Evolutionary conservation across 2,888 invertebrate genomes (phyloP).

Genomic region (Melanargia galathea): DNA sequence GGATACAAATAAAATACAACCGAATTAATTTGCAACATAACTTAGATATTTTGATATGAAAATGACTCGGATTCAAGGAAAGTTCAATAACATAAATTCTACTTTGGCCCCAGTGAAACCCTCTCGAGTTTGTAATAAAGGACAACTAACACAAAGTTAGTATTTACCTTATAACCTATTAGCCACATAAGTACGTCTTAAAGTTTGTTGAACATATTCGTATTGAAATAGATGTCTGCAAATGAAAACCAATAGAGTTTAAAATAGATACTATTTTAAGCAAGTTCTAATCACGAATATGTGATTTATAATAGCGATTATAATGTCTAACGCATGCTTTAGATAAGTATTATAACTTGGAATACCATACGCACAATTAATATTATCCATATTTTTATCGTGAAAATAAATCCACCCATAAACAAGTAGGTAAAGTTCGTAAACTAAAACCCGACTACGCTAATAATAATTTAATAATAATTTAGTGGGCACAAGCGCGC

Average conservation of each 20-base stretch:
- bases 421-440: too few species aligned
- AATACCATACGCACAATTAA: too few species aligned
- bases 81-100: slow-evolving; percentile 2
- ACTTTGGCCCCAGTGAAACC: neutral
- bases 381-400: too few species aligned
- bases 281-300: too few species aligned
- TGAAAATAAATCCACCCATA: too few species aligned
- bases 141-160: slow-evolving; percentile 11
- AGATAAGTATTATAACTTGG: too few species aligned
- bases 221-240: neutral
- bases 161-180: slow-evolving; percentile 10
- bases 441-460: too few species aligned
- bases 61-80: neutral
- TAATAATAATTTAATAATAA: too few species aligned
- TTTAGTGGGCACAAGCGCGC: too few species aligned
- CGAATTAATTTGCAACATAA: neutral
- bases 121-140: slow-evolving; percentile 8
- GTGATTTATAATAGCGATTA: too few species aligned
- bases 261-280: neutral
- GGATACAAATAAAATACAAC: neutral
- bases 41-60: neutral
- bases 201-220: slow-evolving; percentile 7
- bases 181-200: slow-evolving; percentile 1
- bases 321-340: too few species aligned
- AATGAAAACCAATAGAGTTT: neutral